Evolutionary conservation across 2,113 vertebrate genomes (phyloP).

Genomic region (Hypocryptadius cinnamomeus): DNA sequence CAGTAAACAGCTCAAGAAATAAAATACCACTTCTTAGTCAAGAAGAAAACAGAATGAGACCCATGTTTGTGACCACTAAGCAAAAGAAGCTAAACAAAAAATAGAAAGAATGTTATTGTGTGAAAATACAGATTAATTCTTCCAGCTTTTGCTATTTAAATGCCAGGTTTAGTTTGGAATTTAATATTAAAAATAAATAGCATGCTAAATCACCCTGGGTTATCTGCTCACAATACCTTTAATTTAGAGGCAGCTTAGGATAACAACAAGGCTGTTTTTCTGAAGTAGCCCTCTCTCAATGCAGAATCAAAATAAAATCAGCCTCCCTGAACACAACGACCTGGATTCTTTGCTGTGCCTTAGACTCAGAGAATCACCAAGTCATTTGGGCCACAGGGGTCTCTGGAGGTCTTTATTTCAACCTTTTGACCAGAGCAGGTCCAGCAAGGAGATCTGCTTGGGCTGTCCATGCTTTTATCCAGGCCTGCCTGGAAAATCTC

Average conservation of each 20-base stretch:
- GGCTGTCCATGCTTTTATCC: background rate
- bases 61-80: background rate
- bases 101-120: background rate
- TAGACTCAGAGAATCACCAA: background rate
- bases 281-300: background rate
- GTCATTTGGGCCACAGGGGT: background rate
- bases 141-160: background rate
- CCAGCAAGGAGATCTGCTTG: background rate
- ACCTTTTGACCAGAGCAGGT: background rate
- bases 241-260: background rate
- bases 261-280: background rate
- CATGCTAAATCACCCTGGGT: background rate
- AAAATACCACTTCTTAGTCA: background rate
- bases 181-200: background rate
- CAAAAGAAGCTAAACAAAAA: background rate
- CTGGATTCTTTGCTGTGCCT: background rate
- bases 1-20: background rate
- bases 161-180: background rate
- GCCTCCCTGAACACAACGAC: background rate
- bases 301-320: background rate
- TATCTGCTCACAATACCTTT: background rate
- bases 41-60: background rate
- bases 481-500: background rate
- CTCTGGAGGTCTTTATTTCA: background rate
- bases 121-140: background rate